Evolutionary conservation across 2,888 invertebrate species (phyloP), one percentile per base, ranked within the genome.

Genomic region (Drosophila mercatorum): DNA sequence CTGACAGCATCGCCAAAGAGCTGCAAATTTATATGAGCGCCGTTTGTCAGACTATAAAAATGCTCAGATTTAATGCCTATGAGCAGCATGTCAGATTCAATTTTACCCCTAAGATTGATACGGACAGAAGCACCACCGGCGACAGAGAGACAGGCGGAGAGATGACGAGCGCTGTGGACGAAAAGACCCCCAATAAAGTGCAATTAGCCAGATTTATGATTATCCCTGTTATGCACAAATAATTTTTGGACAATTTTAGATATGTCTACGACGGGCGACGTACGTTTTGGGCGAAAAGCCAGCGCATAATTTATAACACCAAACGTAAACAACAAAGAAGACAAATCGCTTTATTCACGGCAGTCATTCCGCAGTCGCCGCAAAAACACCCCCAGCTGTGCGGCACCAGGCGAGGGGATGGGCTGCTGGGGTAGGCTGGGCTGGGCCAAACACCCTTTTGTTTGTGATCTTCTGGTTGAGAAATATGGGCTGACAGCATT

Each of bases 141-240:
- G 6, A 34, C n/a, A 11, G 8, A n/a, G 31, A 47, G 47, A 10
- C 14, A 3, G 46, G 4, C 26, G 2, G 46, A 14, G 46, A 3
- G 14, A 43, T 40, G 41, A 47, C 46, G 34, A 10, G 22, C 31
- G 5, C 10, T n/a, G 49, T 49, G 11, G 38, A 53, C 43, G 61
- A 75, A 69, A 44, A 56, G 76, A 86, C 78, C 72, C 75, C 82
- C 85, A 78, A 80, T 91, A 88, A 89, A 91, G 84, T 86, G 82
- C 85, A 92, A 91, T 91, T 92, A 91, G 91, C 89, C 83, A 92
- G 91, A 91, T 91, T 91, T 92, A 91, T 91, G 91, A 91, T 91
- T 91, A 91, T 91, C 91, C 91, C 89, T 90, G 91, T 89, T 92
- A 91, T 89, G 91, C 87, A 80, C 89, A 90, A 89, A 92, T 91